Percentiles rank a stretch among this genome's conserved stretches.
phyloP scores from a whole-genome alignment of 2,113 vertebrate species.

The Crotalus helleri region DNA sequence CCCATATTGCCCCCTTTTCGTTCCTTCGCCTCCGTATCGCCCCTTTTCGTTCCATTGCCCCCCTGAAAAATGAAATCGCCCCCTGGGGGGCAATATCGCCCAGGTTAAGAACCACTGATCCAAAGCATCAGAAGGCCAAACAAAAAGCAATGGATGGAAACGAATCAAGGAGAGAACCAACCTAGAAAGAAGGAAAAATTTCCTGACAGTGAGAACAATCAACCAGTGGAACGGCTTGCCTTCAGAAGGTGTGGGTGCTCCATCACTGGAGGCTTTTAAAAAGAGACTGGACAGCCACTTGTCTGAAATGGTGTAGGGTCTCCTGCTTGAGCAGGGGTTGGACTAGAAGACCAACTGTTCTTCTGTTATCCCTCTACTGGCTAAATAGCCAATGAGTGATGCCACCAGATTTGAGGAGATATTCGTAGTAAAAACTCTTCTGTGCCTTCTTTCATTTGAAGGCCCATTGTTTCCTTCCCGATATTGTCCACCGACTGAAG shows the following conservation, averaged over 20 bases:
- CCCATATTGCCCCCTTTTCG: too few species aligned
- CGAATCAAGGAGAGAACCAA: background rate
- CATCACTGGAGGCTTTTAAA: background rate
- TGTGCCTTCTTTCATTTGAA: background rate
- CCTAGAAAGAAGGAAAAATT: background rate
- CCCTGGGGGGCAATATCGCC: too few species aligned
- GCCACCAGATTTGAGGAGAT: background rate
- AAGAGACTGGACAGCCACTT: too few species aligned
- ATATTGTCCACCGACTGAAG: background rate
- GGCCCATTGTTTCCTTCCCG: background rate
- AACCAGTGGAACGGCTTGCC: background rate
- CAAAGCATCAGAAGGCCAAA: too few species aligned
- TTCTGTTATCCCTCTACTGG: background rate
- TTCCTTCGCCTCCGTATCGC: too few species aligned
- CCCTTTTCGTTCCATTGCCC: too few species aligned
- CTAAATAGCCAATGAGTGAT: background rate
- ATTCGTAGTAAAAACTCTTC: background rate
- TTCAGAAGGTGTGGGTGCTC: background rate
- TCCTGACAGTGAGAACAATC: background rate
- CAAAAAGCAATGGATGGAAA: background rate
- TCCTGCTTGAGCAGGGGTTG: background rate
- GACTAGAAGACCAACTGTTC: background rate
- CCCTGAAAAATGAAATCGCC: too few species aligned
- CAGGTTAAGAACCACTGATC: too few species aligned
- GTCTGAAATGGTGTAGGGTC: too few species aligned